Evolutionary conservation across 2,888 invertebrate genomes (phyloP), one percentile per base, ranked within the genome.

Genomic region (Carabus problematicus): DNA sequence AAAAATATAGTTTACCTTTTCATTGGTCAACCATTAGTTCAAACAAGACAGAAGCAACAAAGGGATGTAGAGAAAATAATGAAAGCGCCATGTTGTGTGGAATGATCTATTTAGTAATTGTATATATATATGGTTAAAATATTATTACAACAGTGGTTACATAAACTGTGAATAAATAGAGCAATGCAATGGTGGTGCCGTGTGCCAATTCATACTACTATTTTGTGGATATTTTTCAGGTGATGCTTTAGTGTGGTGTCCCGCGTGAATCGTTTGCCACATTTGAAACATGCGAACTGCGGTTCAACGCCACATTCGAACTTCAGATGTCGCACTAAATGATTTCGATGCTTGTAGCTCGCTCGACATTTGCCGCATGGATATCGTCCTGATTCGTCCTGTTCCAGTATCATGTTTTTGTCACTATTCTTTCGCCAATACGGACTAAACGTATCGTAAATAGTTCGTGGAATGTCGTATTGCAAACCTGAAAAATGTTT

Each of bases 241-340:
- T 76, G 75, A 1, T 59, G 60, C 11, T 72, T 70, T 14, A 73
- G 71, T 47, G 71, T 71, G 40, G 72, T 73, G 56, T 71, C 72
- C 54, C 72, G 71, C 43, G 71, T 75, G 64, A 75, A 76, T 60
- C 71, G 72, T 64, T 71, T 72, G 40, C 73, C 73, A 63, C 76
- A 73, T 1, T 70, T 43, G 14, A 69, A 63, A 59, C 73, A 73
- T 12, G 55, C 49, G 55, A 72, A 75, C 55, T 73, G 74, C 52
- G 74, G 74, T 47, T 70, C 71, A n/a, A 73, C 66, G 1, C 71
- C 71, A 64, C 83, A 84, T 69, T 82, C 82, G 71, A 79, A 80
- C 71, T 79, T 81, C 72, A 81, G 75, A 71, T 84, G 83, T 41
- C 79, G 76, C 69, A 77, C 78, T 71, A 81, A 76, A 40, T 80